A percentile compares a stretch with the other conserved stretches of the same genome.
These are phyloP conservation scores for Catharus ustulatus DNA, from an alignment of 2,797 vertebrate genomes.

Conservation along the genomic window DNA sequence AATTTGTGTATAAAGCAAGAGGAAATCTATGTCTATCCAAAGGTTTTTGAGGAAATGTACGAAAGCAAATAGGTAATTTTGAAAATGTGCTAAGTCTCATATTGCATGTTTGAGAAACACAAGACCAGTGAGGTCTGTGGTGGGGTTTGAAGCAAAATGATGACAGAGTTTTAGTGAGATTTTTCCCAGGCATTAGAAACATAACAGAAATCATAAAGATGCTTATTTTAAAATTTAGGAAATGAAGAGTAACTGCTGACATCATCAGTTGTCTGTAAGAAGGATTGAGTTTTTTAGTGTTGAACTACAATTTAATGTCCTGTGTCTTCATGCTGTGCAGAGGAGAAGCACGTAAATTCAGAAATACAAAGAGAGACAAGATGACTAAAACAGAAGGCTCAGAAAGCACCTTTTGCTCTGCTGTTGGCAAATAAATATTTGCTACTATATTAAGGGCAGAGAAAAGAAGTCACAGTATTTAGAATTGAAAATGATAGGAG, in stretches of 20 bases:
- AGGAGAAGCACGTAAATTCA: not conserved
- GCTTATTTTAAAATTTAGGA: not conserved
- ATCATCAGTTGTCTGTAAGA: not conserved
- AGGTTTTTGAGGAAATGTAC: not conserved
- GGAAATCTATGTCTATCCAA: not conserved
- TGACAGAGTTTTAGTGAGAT: not conserved
- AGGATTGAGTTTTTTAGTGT: not conserved
- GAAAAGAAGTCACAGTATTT: not conserved
- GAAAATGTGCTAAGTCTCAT: not conserved
- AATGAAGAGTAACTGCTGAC: not conserved
- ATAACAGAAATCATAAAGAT: not conserved
- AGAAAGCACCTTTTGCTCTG: not conserved
- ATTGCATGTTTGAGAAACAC: rapidly evolving
- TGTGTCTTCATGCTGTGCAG: not conserved
- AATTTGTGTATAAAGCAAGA: not conserved
- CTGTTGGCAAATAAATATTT: not conserved
- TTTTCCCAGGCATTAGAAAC: not conserved
- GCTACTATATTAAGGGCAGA: not conserved
- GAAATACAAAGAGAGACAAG: not conserved
- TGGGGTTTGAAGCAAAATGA: not conserved
- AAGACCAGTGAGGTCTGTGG: not conserved
- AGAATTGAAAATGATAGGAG: not conserved
- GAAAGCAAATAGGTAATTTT: not conserved
- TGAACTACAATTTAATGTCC: not conserved
- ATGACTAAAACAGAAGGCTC: not conserved